These are phyloP conservation scores for Mormoops blainvillei DNA, from an alignment of 2,113 vertebrate species.

Conservation along the genomic window DNA sequence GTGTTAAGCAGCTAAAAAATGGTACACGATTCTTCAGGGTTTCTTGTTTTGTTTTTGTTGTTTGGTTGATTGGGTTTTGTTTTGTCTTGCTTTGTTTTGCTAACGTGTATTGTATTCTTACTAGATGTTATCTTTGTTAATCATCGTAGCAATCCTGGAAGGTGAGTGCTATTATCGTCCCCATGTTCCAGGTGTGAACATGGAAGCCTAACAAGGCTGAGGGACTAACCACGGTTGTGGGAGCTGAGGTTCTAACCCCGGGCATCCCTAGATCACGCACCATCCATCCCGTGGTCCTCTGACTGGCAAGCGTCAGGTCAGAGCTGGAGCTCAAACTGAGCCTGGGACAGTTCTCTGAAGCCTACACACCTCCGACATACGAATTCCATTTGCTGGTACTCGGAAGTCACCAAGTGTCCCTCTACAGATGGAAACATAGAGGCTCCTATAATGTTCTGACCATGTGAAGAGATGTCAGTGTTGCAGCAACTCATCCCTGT, in stretches of 20 bases:
- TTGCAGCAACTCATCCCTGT: background rate
- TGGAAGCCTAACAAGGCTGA: background rate
- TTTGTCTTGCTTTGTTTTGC: background rate
- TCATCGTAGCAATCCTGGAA: background rate
- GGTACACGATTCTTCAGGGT: background rate
- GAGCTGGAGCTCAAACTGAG: background rate
- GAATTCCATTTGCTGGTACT: background rate
- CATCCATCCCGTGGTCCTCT: background rate
- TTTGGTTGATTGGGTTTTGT: background rate
- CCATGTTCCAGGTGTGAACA: background rate
- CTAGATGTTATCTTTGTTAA: background rate
- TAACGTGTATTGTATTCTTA: background rate
- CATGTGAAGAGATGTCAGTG: background rate
- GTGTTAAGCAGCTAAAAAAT: background rate
- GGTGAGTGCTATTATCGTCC: background rate
- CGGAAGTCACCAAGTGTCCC: background rate
- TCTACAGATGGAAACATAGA: background rate
- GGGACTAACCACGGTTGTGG: background rate
- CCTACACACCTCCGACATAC: background rate
- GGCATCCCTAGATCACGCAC: background rate
- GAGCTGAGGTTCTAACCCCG: background rate
- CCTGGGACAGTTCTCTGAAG: background rate
- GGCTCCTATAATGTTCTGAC: background rate
- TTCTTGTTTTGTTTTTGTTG: background rate
- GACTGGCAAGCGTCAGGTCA: background rate